Evolutionary conservation across 2,888 invertebrate genomes (phyloP).

Genomic region (Nomada fabriciana): DNA sequence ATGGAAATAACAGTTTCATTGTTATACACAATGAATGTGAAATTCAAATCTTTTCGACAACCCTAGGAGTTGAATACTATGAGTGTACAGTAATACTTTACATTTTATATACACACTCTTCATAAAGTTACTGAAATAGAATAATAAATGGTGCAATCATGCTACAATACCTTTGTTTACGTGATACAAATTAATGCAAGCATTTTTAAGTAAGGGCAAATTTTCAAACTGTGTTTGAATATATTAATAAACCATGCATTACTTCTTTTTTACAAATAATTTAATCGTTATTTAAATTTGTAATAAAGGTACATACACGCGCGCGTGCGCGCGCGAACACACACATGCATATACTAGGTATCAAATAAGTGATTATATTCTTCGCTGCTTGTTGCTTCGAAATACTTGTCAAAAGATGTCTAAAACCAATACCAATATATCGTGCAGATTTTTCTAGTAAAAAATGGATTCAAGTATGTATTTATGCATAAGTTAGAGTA

Average conservation of each 20-base stretch:
- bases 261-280: conserved; percentile 13
- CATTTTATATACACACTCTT: conserved; percentile 8
- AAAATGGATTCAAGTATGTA: not conserved
- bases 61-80: not conserved
- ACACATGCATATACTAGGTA: too few species aligned
- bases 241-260: conserved; percentile 56
- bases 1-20: conserved; percentile 1
- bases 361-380: too few species aligned
- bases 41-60: not conserved
- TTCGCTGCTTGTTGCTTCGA: too few species aligned
- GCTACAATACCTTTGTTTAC: conserved; percentile 55
- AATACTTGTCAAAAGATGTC: too few species aligned
- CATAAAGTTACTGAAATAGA: conserved; percentile 27
- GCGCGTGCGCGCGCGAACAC: too few species aligned
- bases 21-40: not conserved
- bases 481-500: not conserved
- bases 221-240: conserved; percentile 37
- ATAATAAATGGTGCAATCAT: conserved; percentile 59
- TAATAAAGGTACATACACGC: too few species aligned
- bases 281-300: conserved; percentile 11
- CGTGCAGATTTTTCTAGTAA: too few species aligned
- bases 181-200: conserved; percentile 53
- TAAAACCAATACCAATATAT: too few species aligned
- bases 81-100: conserved; percentile 17
- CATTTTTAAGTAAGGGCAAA: conserved; percentile 48